Conservation (phyloP, 2,113 vertebrate species). For the Butorides virescens region DNA sequence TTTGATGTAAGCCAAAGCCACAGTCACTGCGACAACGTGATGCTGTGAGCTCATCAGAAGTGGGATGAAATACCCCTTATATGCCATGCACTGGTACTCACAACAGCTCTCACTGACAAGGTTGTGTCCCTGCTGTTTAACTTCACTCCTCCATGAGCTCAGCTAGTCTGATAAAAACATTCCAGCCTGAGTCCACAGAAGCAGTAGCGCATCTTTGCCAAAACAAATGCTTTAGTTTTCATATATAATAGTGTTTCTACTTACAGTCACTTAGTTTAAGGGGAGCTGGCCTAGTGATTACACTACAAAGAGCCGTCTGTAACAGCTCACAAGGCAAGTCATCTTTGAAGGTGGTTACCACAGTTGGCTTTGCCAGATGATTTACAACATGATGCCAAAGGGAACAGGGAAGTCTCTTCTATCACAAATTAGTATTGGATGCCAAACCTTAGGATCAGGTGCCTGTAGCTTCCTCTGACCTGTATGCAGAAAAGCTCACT, state of each 20-base stretch:
- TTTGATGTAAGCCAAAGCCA: background rate
- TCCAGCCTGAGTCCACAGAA: background rate
- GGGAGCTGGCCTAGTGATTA: background rate
- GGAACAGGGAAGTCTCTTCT: background rate
- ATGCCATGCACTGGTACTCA: background rate
- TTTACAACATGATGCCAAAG: background rate
- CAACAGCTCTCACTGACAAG: background rate
- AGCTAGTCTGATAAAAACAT: background rate
- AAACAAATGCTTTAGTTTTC: background rate
- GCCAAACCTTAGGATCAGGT: background rate
- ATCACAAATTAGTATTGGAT: background rate
- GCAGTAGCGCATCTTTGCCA: background rate
- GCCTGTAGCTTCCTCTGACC: background rate
- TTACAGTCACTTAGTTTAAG: background rate
- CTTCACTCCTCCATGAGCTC: background rate
- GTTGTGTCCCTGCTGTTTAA: background rate
- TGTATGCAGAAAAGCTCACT: background rate
- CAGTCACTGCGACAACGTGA: background rate
- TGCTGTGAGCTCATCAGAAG: background rate
- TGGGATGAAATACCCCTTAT: background rate
- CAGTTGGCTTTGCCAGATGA: background rate
- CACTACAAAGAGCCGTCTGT: background rate
- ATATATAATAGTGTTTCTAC: background rate
- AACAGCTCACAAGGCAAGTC: background rate
- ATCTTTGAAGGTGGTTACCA: background rate